These are phyloP conservation scores for Nicator chloris DNA, from an alignment of 2,113 vertebrate species.

Conservation along the genomic window DNA sequence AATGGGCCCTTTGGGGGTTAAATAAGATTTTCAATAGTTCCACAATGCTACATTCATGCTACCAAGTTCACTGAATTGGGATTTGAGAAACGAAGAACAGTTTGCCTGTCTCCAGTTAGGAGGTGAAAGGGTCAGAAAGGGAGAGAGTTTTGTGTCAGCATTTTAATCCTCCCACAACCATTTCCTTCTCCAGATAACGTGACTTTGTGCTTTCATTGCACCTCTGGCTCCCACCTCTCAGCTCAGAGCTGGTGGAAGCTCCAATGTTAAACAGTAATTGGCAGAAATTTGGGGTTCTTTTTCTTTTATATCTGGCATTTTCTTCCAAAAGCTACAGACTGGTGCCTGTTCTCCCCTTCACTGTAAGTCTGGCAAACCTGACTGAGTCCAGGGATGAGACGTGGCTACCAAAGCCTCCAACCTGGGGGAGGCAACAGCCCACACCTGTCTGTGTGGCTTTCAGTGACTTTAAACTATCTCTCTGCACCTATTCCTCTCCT, in stretches of 20 bases:
- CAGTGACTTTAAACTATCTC: background rate
- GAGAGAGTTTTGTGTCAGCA: background rate
- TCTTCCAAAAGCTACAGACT: background rate
- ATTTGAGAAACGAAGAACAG: slow-evolving; percentile 5
- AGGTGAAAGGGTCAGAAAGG: background rate
- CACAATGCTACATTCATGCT: slow-evolving; percentile 69
- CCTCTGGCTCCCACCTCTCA: background rate
- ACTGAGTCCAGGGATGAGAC: background rate
- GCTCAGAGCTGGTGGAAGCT: background rate
- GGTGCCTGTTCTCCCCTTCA: background rate
- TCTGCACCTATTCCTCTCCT: background rate
- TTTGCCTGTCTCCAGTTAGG: background rate
- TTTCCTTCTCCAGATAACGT: background rate
- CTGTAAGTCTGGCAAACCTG: background rate
- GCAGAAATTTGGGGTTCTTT: background rate
- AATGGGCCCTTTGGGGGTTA: background rate
- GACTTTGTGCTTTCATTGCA: background rate
- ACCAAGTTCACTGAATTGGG: slow-evolving; percentile 51
- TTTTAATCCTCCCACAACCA: background rate
- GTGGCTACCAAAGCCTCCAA: background rate
- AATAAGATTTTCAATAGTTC: background rate
- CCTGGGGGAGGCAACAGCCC: background rate
- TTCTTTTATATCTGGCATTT: background rate
- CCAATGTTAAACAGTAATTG: background rate
- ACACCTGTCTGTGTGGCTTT: background rate